Conservation (phyloP, 2,113 vertebrate species). For the Heterochromis multidens region DNA sequence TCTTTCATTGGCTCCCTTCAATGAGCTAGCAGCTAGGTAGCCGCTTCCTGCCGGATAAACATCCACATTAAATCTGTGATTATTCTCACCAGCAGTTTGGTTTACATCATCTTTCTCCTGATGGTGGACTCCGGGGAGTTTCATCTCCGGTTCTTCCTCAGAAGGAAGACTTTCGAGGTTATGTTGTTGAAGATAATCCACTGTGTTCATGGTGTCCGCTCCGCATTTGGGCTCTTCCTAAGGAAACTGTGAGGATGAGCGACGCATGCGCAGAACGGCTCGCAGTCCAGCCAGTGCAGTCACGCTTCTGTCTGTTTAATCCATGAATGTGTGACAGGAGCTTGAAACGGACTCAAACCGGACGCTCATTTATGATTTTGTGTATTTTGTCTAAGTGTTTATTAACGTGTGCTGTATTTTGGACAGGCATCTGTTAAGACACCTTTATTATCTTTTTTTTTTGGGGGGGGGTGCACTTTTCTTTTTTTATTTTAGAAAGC, state of each 20-base stretch:
- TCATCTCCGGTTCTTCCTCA: neutral
- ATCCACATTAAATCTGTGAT: neutral
- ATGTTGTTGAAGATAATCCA: neutral
- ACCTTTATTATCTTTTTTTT: neutral
- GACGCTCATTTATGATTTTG: neutral
- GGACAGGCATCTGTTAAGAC: neutral
- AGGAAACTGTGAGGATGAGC: neutral
- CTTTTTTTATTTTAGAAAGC: neutral
- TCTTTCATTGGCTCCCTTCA: neutral
- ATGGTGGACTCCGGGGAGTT: neutral
- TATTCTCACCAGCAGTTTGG: neutral
- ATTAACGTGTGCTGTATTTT: neutral
- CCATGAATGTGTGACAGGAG: neutral
- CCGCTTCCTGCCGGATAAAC: neutral
- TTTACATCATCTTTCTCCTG: neutral
- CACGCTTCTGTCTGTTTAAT: neutral
- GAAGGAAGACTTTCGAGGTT: neutral
- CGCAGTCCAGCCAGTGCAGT: rapidly evolving
- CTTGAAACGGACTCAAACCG: neutral
- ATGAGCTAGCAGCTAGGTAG: neutral
- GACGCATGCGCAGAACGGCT: neutral
- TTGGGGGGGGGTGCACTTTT: too few relatives aligned
- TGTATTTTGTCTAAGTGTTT: neutral
- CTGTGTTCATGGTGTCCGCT: neutral
- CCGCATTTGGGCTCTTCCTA: neutral